Conservation (phyloP, 2,113 vertebrate species). For the Onychostoma macrolepis region DNA sequence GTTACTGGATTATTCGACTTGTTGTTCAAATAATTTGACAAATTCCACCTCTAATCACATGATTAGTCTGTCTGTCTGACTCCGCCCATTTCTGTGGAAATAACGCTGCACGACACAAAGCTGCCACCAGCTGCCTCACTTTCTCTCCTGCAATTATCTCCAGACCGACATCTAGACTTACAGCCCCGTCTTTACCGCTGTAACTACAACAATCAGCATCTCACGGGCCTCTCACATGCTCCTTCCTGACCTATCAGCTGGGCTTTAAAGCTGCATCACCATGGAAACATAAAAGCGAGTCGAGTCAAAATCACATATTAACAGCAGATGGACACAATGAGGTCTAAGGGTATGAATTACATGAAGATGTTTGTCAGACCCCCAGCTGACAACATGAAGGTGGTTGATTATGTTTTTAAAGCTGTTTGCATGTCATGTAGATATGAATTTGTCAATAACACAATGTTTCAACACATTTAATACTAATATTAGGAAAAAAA, state of each 20-base stretch:
- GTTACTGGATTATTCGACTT: background rate
- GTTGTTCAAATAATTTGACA: background rate
- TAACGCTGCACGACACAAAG: slow-evolving; percentile 1
- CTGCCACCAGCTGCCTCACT: slow-evolving; percentile 23
- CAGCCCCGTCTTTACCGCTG: background rate
- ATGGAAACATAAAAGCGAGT: slow-evolving; percentile 39
- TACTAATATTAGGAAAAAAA: background rate
- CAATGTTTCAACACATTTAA: background rate
- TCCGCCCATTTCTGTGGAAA: background rate
- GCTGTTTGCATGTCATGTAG: background rate
- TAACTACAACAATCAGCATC: slow-evolving; percentile 41
- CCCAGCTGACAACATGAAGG: slow-evolving; percentile 9
- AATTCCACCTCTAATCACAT: background rate
- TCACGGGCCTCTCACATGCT: slow-evolving; percentile 22
- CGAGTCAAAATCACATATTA: slow-evolving; percentile 37
- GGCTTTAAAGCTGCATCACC: slow-evolving; percentile 29
- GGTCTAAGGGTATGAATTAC: slow-evolving; percentile 48
- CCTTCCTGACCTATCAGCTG: slow-evolving; percentile 34
- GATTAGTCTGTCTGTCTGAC: slow-evolving; percentile 9
- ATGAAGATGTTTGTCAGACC: slow-evolving; percentile 9
- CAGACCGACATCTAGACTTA: background rate
- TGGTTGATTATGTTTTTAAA: slow-evolving; percentile 1
- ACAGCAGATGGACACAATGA: slow-evolving; percentile 42
- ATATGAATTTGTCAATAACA: background rate
- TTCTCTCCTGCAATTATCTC: slow-evolving; percentile 28